phyloP scores from a whole-genome alignment of 2,888 invertebrate genomes.

The Odiellus spinosus region DNA sequence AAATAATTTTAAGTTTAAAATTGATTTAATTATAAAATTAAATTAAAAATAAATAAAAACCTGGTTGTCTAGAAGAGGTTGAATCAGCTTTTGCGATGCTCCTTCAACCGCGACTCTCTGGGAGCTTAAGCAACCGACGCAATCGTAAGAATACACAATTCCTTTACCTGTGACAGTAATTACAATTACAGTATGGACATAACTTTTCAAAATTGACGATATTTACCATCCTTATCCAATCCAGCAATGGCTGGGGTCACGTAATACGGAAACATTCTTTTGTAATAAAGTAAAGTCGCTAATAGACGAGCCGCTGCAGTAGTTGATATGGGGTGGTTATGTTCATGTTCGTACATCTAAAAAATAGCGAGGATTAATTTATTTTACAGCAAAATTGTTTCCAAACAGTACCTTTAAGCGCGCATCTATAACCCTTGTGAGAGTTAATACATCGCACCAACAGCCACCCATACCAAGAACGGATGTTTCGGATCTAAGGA shows the following conservation, averaged over 20 bases:
- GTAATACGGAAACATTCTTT: conserved; percentile 96
- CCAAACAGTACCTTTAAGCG: conserved; percentile 51
- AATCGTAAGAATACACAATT: conserved; percentile 90
- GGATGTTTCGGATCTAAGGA: conserved; percentile 49
- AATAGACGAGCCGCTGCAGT: conserved; percentile 89
- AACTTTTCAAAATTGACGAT: too few relatives aligned
- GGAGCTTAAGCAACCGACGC: conserved; percentile 84
- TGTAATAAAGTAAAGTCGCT: conserved; percentile 85
- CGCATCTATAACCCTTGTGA: conserved; percentile 65
- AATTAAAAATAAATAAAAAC: conserved; percentile 29
- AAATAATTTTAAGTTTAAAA: conserved; percentile 1
- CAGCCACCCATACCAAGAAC: conserved; percentile 91
- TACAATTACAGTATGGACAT: too few relatives aligned
- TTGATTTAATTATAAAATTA: conserved; percentile 1
- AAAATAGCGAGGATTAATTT: neutral
- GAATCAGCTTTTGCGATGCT: conserved; percentile 58
- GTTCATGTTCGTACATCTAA: conserved; percentile 83
- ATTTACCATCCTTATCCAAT: conserved; percentile 58
- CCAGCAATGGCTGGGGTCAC: conserved; percentile 89
- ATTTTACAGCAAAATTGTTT: neutral
- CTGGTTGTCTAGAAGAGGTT: conserved; percentile 91
- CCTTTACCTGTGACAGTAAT: conserved; percentile 49
- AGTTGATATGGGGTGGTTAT: conserved; percentile 80
- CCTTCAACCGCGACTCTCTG: conserved; percentile 62
- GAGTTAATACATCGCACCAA: conserved; percentile 89